Evolutionary conservation across 2,113 vertebrate species (phyloP).

Genomic region (Zapornia atra): DNA sequence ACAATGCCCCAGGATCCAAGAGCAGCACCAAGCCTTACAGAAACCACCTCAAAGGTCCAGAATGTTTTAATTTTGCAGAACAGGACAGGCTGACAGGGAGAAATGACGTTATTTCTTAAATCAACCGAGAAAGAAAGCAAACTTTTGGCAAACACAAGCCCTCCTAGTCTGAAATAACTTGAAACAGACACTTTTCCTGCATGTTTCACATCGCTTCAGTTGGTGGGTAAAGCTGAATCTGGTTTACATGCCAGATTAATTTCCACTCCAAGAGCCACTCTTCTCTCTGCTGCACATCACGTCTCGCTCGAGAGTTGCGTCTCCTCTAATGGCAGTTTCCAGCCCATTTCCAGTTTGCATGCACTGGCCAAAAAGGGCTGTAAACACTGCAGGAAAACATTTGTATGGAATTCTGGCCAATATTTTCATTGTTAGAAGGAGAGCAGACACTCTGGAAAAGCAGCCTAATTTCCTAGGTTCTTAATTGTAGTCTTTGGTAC

Average conservation of each 20-base stretch:
- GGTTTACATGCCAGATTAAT: not conserved
- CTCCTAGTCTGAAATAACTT: not conserved
- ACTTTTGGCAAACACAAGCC: not conserved
- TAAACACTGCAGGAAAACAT: conserved; percentile 36
- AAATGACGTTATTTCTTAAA: not conserved
- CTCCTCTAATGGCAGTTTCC: not conserved
- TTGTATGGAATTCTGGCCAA: conserved; percentile 3
- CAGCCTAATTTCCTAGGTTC: not conserved
- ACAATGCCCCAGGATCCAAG: not conserved
- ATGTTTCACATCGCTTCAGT: not conserved
- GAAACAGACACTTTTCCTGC: not conserved
- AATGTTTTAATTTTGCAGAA: not conserved
- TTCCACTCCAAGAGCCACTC: not conserved
- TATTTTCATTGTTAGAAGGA: not conserved
- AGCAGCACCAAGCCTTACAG: not conserved
- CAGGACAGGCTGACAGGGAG: not conserved
- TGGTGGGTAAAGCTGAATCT: not conserved
- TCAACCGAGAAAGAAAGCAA: not conserved
- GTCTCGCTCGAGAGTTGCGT: not conserved
- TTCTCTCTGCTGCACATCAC: not conserved
- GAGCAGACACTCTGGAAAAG: not conserved
- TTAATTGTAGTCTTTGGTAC: conserved; percentile 3
- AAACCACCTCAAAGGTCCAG: not conserved
- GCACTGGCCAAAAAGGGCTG: not conserved
- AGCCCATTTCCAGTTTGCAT: conserved; percentile 25